phyloP scores from a whole-genome alignment of 2,888 invertebrate species.

The Disparrhopalites patrizii region DNA sequence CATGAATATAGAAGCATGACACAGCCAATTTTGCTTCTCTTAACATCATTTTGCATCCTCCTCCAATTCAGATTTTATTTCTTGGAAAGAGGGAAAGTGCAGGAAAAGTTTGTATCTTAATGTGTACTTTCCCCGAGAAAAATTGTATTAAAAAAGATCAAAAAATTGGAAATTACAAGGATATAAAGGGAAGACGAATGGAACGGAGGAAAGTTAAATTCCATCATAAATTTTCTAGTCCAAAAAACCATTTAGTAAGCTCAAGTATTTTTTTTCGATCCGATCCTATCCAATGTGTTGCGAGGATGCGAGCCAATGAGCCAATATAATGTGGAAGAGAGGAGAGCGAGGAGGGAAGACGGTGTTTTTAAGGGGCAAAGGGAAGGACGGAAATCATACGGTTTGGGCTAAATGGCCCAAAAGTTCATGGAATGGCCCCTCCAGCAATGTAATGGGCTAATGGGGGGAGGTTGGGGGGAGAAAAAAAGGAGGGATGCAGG shows the following conservation, averaged over 20 bases:
- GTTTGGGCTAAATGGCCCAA: constrained; percentile 16
- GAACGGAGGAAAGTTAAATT: neutral
- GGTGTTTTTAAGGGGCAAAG: neutral
- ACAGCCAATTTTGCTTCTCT: too few relatives aligned
- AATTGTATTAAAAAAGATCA: neutral
- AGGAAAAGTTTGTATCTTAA: too few relatives aligned
- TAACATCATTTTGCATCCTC: too few relatives aligned
- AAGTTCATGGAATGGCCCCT: constrained; percentile 6
- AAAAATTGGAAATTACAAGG: neutral
- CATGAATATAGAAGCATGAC: too few relatives aligned
- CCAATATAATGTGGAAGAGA: constrained; percentile 1
- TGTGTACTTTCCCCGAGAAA: neutral
- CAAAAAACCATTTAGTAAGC: neutral
- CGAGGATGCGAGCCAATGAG: neutral
- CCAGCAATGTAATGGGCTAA: too few relatives aligned
- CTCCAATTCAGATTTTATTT: too few relatives aligned
- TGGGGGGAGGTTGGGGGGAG: neutral
- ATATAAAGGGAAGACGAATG: neutral
- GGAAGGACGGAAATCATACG: neutral
- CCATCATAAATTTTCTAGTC: neutral
- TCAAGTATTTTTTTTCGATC: neutral
- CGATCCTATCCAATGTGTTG: neutral
- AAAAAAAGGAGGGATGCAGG: neutral
- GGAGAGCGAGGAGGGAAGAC: neutral
- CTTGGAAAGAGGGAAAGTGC: too few relatives aligned